Evolutionary conservation across 2,797 vertebrate genomes (phyloP), one percentile per base, ranked within the genome.

Genomic region (Tragopan temminckii): DNA sequence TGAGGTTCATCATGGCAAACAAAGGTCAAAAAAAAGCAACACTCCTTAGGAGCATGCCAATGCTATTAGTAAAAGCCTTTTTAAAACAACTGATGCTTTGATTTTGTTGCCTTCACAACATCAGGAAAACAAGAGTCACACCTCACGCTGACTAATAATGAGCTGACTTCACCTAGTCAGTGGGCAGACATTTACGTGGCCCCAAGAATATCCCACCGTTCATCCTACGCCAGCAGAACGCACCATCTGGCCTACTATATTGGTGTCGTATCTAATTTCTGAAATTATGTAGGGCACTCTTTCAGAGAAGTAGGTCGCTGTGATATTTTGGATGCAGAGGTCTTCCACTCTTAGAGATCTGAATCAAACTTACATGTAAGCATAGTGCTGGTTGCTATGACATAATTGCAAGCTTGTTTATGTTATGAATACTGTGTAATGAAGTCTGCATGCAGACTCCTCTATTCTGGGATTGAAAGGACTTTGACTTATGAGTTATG

Each of bases 241-340:
- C 89, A 96, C 95, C 95, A 95, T 90, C 87, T 95, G 94, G 92
- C 72, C 89, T 82, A 83, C 95, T 95, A 94, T 95, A 97, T 95
- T 93, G 92, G 96, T 95, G 87, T 89, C 62, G 6, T 95, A 92
- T 96, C 97, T 95, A 80, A 96, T 95, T 95, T 91, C 91, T 88
- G 88, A 82, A 95, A 96, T 93, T 84, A 96, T 93, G 72, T 95
- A 97, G 93, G 96, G 88, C 76, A 89, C 75, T 88, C 85, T 66
- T 85, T 88, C 89, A 85, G 92, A 96, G 95, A 94, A 95, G 87
- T 94, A 96, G 95, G 96, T 94, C 74, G 78, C 76, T 92, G 90
- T 82, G 95, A 90, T 96, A 95, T 97, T 97, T 97, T 91, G 94
- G 95, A 96, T 77, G 77, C 76, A 95, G 88, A 97, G 89, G 89